Percentiles rank a stretch among this genome's conserved stretches.
phyloP scores from a whole-genome alignment of 2,113 vertebrate species.

The Okapia johnstoni region DNA sequence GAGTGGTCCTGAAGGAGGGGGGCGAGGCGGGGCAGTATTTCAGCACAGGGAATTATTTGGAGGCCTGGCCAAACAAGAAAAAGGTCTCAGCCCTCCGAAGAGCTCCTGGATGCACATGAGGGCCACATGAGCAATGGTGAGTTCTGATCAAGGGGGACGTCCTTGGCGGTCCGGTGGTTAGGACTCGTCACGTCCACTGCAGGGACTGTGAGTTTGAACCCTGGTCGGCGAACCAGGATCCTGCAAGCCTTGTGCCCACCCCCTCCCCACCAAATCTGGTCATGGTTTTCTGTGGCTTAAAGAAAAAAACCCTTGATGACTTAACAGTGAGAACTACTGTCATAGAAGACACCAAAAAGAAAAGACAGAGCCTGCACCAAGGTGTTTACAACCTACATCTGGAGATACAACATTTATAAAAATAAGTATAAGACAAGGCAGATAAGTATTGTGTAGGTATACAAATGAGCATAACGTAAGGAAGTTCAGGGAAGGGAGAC shows the following conservation, averaged over 20 bases:
- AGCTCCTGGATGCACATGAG: not conserved
- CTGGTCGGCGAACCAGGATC: not conserved
- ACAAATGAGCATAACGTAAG: not conserved
- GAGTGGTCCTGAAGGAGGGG: not conserved
- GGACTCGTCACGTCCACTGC: not conserved
- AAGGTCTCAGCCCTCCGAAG: not conserved
- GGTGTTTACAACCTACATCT: not conserved
- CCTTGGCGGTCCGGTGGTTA: not conserved
- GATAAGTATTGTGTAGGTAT: not conserved
- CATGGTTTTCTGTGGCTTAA: not conserved
- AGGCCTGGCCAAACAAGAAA: not conserved
- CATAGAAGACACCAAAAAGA: not conserved
- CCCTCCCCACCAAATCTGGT: not conserved
- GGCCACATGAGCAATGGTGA: not conserved
- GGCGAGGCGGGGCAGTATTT: not conserved
- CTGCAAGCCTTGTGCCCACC: fast-evolving
- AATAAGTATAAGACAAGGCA: not conserved
- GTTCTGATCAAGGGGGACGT: not conserved
- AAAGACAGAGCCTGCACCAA: not conserved
- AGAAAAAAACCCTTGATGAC: not conserved
- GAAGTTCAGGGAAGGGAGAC: not conserved
- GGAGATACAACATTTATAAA: not conserved
- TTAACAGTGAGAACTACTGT: not conserved
- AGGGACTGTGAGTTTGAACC: not conserved
- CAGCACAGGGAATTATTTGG: not conserved